A percentile compares a stretch with the other conserved stretches of the same genome.
phyloP scores from a whole-genome alignment of 2,888 invertebrate genomes.

The Nephrotoma guestfalica region DNA sequence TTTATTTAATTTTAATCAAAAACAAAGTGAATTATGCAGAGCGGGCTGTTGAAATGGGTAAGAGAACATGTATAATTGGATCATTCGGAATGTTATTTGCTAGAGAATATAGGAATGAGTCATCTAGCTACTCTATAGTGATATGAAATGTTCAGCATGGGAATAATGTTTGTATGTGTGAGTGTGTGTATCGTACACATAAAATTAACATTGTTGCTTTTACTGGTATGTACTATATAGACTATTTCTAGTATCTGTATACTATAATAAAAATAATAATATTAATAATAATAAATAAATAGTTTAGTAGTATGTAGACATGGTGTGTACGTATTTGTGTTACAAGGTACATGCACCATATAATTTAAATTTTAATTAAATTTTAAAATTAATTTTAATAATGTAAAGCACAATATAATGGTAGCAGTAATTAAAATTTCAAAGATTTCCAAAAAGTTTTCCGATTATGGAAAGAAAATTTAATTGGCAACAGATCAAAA shows the following conservation, averaged over 20 bases:
- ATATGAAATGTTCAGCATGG: neutral
- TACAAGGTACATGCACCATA: neutral
- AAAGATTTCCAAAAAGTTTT: neutral
- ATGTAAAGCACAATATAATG: neutral
- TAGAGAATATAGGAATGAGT: neutral
- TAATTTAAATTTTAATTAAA: neutral
- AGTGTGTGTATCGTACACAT: neutral
- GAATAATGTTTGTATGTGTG: neutral
- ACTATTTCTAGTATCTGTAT: neutral
- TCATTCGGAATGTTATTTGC: neutral
- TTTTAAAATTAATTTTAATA: neutral
- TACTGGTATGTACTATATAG: neutral
- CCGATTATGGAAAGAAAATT: neutral
- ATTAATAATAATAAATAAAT: neutral
- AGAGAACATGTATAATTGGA: neutral
- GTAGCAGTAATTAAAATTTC: neutral
- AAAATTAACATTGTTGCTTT: neutral
- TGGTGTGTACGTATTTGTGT: neutral
- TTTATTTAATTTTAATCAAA: neutral
- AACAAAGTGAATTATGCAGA: neutral
- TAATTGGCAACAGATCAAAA: neutral
- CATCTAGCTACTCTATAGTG: neutral
- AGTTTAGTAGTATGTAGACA: neutral
- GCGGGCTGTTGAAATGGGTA: neutral
- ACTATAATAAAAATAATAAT: neutral